phyloP scores from a whole-genome alignment of 2,113 vertebrate species.

The Boleophthalmus pectinirostris region DNA sequence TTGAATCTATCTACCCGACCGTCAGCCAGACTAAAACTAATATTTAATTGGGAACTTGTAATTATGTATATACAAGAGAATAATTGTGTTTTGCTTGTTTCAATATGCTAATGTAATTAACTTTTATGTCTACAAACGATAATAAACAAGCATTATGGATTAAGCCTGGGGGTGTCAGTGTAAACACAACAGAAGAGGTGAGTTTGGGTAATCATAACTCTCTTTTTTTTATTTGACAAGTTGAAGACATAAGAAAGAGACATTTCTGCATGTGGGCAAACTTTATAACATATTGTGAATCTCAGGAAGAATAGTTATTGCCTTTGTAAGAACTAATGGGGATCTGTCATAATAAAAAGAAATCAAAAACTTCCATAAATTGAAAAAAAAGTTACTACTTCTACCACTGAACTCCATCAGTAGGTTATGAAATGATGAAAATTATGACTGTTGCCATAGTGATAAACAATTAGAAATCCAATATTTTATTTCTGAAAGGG shows the following conservation, averaged over 20 bases:
- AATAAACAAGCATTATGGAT: not conserved
- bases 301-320: too few species aligned
- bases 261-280: too few species aligned
- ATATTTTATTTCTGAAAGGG: too few species aligned
- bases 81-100: slow-evolving; percentile 2
- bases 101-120: slow-evolving; percentile 9
- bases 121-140: not conserved
- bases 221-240: not conserved
- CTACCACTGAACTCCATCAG: not conserved
- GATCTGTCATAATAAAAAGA: too few species aligned
- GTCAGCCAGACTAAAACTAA: not conserved
- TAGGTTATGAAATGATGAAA: too few species aligned
- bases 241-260: not conserved
- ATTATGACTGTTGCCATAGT: too few species aligned
- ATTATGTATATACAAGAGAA: slow-evolving; percentile 2
- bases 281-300: too few species aligned
- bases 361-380: too few species aligned
- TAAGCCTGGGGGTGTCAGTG: not conserved
- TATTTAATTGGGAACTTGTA: slow-evolving; percentile 1
- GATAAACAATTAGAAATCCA: too few species aligned
- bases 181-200: not conserved
- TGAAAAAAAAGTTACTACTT: too few species aligned
- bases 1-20: not conserved
- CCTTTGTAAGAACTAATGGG: too few species aligned
- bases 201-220: not conserved